Percentiles rank a stretch among this genome's conserved stretches.
phyloP scores from a whole-genome alignment of 2,113 vertebrate genomes.

The Myxocyprinus asiaticus region DNA sequence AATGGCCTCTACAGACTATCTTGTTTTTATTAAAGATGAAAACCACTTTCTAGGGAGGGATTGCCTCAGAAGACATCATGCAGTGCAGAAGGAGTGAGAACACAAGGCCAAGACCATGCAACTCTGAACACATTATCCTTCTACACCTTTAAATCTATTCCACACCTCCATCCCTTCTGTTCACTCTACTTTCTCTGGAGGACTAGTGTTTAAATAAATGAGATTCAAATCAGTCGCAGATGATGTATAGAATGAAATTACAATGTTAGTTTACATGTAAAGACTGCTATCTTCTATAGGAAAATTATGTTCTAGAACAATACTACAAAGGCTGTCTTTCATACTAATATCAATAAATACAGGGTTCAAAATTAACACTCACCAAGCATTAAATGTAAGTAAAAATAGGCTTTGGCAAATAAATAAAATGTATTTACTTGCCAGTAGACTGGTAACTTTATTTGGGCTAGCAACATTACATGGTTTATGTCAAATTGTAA shows the following conservation, averaged over 20 bases:
- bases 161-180: constrained; percentile 27
- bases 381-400: no score
- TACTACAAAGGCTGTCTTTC: not conserved
- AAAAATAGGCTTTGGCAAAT: no score
- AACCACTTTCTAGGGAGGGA: constrained; percentile 17
- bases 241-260: constrained; percentile 2
- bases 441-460: no score
- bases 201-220: constrained; percentile 25
- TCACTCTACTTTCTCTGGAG: constrained; percentile 15
- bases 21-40: constrained; percentile 27
- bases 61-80: constrained; percentile 25
- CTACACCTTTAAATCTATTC: constrained; percentile 38
- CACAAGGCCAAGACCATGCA: constrained; percentile 26
- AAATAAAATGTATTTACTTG: no score
- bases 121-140: constrained; percentile 39
- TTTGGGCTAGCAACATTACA: no score
- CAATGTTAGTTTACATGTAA: not conserved
- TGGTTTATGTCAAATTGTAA: no score
- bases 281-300: not conserved
- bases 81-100: constrained; percentile 33
- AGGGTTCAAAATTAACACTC: no score
- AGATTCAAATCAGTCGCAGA: constrained; percentile 22
- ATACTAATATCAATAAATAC: not conserved
- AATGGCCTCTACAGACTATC: constrained; percentile 7
- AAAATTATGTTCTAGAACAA: not conserved